These are phyloP conservation scores for Dreissena rostriformis DNA, from an alignment of 1,140 invertebrate genomes.

Conservation along the genomic window DNA sequence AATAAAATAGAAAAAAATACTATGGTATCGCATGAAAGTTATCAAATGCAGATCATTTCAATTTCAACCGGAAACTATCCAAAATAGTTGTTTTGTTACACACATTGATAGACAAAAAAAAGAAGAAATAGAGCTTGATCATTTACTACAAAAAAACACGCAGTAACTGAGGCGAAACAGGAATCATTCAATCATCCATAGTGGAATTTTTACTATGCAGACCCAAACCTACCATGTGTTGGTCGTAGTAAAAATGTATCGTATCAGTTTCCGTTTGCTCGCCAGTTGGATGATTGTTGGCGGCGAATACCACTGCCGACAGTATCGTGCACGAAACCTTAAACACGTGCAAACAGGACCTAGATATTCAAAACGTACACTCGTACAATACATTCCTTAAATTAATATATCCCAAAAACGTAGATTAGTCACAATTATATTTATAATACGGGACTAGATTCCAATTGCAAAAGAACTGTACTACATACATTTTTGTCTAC, in stretches of 20 bases:
- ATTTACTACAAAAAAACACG: no score
- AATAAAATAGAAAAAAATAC: background rate
- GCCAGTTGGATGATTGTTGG: background rate
- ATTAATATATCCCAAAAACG: no score
- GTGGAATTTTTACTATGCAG: background rate
- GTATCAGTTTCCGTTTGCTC: background rate
- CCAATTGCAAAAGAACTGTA: no score
- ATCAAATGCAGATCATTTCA: background rate
- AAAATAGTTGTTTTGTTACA: background rate
- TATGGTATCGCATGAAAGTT: background rate
- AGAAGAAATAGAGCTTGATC: no score
- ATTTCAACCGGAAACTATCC: background rate
- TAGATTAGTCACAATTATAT: no score
- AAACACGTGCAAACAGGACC: no score
- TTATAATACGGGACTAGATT: no score
- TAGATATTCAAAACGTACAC: no score
- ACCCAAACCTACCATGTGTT: constrained; percentile 7
- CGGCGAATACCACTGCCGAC: background rate
- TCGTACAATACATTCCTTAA: no score
- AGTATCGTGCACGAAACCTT: no score
- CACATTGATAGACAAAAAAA: background rate
- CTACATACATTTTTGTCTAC: no score
- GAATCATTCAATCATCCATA: background rate
- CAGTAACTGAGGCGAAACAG: background rate
- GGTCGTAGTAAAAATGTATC: constrained; percentile 35